Base-by-base conservation (phyloP, 2,113 vertebrate species). In the Puntigrus tetrazona region DNA sequence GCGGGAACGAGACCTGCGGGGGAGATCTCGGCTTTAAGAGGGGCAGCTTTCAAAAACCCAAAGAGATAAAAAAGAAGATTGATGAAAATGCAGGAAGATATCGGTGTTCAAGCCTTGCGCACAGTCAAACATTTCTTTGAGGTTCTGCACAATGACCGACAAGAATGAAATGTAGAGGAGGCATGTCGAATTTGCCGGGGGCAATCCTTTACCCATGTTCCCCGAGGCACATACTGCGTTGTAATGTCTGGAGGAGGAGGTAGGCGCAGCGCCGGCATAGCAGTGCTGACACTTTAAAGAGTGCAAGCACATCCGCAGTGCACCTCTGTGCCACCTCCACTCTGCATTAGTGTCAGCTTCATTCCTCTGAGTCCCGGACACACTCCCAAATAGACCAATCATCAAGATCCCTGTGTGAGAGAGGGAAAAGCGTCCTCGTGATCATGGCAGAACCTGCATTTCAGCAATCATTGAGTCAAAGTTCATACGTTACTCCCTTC, bases 241-340 rank as follows among this genome's bases (percentile, higher is more conserved):
- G 89, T 87, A 91, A 88, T 92, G 89, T 90, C 90, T 88, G 86
- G 87, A 89, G 83, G 90, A 90, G 45, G 27, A 70, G 43, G 61
- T 77, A 78, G 50, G 47, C 50, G 13, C 27, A 50, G 89, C 86
- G 81, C 82, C 76, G 80, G 86, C 84, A 88, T 89, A 77, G 72
- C 84, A 55, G 84, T 88, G 90, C 93, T 93, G 92, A 93, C 92
- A 92, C 92, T 92, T 94, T 92, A 94, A 93, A 94, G 92, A 88
- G 82, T 90, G 86, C 78, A 87, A 27, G 88, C 85, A 90, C 89
- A 92, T 89, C 85, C 85, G 80, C 88, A 88, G 83, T 88, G 83
- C 86, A 85, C 84, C 89, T 86, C 10, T 5, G 87, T 89, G 86
- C 84, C 88, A 89, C 70, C 85, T 59, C 84, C 88, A 50, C 75